phyloP scores from a whole-genome alignment of 2,113 vertebrate species.

The Oncorhynchus keta region DNA sequence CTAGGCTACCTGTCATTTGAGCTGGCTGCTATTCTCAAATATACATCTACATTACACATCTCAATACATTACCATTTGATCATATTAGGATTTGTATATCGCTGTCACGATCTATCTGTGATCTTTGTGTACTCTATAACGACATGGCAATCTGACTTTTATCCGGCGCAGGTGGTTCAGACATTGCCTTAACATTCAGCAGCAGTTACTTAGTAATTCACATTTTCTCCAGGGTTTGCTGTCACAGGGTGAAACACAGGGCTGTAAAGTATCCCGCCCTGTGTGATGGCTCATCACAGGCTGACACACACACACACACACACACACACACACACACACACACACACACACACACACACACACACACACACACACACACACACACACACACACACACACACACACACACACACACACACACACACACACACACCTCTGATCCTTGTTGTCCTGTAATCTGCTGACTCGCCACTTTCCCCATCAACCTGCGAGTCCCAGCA shows the following conservation, averaged over 20 bases:
- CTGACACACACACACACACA: background rate
- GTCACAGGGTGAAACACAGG: slow-evolving; percentile 5
- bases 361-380: background rate
- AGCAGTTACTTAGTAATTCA: background rate
- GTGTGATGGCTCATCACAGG: background rate
- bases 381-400: no score
- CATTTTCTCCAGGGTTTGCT: background rate
- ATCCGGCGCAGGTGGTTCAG: background rate
- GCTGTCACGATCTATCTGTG: background rate
- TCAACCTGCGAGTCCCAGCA: slow-evolving; percentile 22
- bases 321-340: no score
- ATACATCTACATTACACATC: slow-evolving; percentile 1
- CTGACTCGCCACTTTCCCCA: slow-evolving; percentile 40
- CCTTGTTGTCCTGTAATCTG: slow-evolving; percentile 30
- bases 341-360: no score
- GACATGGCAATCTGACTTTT: background rate
- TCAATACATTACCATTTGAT: background rate
- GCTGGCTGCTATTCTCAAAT: slow-evolving; percentile 39
- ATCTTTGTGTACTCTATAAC: background rate
- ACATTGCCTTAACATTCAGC: background rate
- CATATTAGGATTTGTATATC: background rate
- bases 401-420: background rate
- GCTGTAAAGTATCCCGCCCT: background rate
- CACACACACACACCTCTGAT: slow-evolving; percentile 12
- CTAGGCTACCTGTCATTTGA: slow-evolving; percentile 36